phyloP scores from a whole-genome alignment of 1,140 invertebrate genomes.

The Galendromus occidentalis region DNA sequence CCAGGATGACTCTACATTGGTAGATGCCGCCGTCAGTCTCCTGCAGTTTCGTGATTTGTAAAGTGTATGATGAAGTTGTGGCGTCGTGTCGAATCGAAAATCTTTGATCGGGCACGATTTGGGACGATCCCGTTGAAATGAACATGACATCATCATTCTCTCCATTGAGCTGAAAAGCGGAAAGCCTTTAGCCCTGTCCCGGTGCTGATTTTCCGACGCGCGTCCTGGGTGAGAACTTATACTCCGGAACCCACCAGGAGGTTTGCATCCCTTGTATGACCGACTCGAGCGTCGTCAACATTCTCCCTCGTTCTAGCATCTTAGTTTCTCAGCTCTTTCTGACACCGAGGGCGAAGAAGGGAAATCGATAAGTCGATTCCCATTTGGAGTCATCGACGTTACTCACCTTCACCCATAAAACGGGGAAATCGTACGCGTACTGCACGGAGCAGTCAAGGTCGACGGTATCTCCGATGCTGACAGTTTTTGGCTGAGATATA shows the following conservation, averaged over 20 bases:
- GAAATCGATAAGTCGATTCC: too few relatives aligned
- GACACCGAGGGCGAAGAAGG: too few relatives aligned
- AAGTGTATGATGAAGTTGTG: constrained; percentile 50
- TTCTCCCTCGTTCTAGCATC: too few relatives aligned
- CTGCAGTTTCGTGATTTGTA: constrained; percentile 77
- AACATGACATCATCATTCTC: constrained; percentile 15
- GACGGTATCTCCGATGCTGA: constrained; percentile 68
- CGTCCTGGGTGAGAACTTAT: too few relatives aligned
- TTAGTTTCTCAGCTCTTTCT: too few relatives aligned
- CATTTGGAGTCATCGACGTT: too few relatives aligned
- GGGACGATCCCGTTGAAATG: constrained; percentile 50
- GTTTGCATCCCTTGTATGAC: too few relatives aligned
- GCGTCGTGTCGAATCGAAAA: constrained; percentile 61
- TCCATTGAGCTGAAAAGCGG: too few relatives aligned
- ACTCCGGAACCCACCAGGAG: too few relatives aligned
- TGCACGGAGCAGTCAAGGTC: constrained; percentile 72
- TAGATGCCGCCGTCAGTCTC: constrained; percentile 76
- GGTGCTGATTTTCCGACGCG: too few relatives aligned
- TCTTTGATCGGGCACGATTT: constrained; percentile 45
- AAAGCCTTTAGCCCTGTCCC: too few relatives aligned
- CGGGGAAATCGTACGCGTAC: constrained; percentile 52
- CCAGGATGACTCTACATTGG: constrained; percentile 51
- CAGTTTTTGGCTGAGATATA: constrained; percentile 71
- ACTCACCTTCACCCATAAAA: constrained; percentile 54
- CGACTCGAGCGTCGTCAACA: too few relatives aligned